Evolutionary conservation across 1,140 invertebrate species (phyloP), one percentile per base, ranked within the genome.

Genomic region (Drosophila tristis): DNA sequence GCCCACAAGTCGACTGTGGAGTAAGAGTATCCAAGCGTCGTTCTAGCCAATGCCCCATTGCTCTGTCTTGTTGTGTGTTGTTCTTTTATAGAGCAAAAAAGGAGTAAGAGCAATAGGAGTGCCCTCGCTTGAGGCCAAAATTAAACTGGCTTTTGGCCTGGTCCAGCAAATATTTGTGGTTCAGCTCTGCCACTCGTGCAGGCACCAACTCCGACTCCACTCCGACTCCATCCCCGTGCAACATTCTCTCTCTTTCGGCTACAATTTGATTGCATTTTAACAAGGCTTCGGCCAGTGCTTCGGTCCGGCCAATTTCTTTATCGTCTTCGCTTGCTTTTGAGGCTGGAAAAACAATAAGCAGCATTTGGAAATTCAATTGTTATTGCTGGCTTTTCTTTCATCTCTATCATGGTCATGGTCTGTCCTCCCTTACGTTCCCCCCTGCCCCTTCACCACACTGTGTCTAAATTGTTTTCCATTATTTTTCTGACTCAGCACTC

Each of bases 201-300:
- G 42, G 42, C 58, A 9, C 26, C 56, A 63, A 31, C 58, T 20
- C 39, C 25, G 53, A 23, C 70, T 48, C 25, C 13, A 53, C 26
- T 51, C n/a, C 16, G 15, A 26, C 5, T 20, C n/a, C 25, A 31
- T 45, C 26, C 31, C 26, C 26, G 6, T 43, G 47, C 60, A 65
- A 39, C 29, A 48, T 49, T 31, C 59, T 55, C 59, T 55, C 31
- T 35, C 8, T 35, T 35, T 35, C 16, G 45, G 49, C 74, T 70
- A 70, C 78, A 86, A 85, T 89, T 86, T 86, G 84, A 86, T 86
- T 86, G 82, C 84, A 86, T 86, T 86, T 86, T 87, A 86, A 89
- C 84, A 82, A 82, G 54, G 44, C 50, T 56, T 43, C 39, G 43
- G 5, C 13, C n/a, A 29, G 26, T 5, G 35, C 20, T 25, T 25